A percentile compares a stretch with the other conserved stretches of the same genome.
phyloP scores from a whole-genome alignment of 2,797 vertebrate species.

The Stomatorhinus walkeri region DNA sequence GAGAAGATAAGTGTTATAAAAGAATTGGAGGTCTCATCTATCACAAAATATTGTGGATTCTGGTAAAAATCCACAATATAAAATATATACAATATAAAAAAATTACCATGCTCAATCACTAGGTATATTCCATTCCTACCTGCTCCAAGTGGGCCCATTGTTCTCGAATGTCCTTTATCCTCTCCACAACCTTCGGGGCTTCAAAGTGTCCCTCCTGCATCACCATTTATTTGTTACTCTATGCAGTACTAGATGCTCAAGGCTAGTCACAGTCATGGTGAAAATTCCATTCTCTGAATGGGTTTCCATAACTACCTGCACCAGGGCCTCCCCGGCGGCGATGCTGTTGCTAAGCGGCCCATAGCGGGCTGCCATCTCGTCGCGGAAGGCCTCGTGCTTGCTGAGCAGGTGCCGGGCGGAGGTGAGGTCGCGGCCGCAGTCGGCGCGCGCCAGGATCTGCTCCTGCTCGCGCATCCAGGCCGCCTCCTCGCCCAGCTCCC shows the following conservation, averaged over 20 bases:
- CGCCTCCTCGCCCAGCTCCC: constrained; percentile 85
- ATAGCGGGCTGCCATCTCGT: constrained; percentile 83
- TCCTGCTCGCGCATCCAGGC: constrained; percentile 93
- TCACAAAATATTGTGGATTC: background rate
- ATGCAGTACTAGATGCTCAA: background rate
- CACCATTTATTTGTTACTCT: background rate
- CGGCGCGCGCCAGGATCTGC: constrained; percentile 76
- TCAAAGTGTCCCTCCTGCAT: constrained; percentile 70
- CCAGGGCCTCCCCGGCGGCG: constrained; percentile 67
- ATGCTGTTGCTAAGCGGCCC: constrained; percentile 76
- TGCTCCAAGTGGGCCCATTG: constrained; percentile 72
- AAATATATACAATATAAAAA: too few species aligned
- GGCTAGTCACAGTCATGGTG: background rate
- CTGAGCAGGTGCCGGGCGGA: constrained; percentile 79
- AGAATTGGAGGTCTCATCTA: background rate
- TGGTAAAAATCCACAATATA: background rate
- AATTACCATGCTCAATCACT: background rate
- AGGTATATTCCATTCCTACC: constrained; percentile 39
- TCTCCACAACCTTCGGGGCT: constrained; percentile 63
- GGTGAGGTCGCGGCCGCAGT: constrained; percentile 81
- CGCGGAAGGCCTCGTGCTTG: constrained; percentile 81
- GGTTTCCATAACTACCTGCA: constrained; percentile 27
- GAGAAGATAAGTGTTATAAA: background rate
- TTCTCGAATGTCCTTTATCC: constrained; percentile 61
- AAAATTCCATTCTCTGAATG: background rate